A percentile compares a stretch with the other conserved stretches of the same genome.
phyloP scores from a whole-genome alignment of 2,888 invertebrate species.

The Ryuthela nishihirai region DNA sequence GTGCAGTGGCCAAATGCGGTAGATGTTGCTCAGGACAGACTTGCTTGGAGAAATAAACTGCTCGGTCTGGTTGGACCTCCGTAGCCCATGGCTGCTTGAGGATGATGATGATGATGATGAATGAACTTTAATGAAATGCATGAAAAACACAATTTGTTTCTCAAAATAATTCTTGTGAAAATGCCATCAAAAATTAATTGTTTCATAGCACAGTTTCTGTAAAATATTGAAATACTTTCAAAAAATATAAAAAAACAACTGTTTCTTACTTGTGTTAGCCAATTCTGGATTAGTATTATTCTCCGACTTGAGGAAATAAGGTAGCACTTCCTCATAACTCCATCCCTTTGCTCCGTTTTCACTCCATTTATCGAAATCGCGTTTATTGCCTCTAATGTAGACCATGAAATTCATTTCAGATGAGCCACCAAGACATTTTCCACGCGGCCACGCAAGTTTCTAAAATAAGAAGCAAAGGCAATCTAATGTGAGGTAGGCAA shows the following conservation, averaged over 20 bases:
- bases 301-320: constrained; percentile 64
- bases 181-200: neutral
- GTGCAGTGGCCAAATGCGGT: no score
- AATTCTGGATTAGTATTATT: constrained; percentile 46
- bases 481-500: no score
- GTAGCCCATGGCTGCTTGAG: no score
- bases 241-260: neutral
- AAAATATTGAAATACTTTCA: neutral
- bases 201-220: neutral
- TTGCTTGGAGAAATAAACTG: no score
- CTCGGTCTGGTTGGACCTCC: no score
- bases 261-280: constrained; percentile 32
- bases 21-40: no score
- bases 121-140: no score
- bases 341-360: constrained; percentile 79
- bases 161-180: neutral
- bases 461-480: constrained; percentile 1
- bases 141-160: no score
- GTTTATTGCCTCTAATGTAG: constrained; percentile 81
- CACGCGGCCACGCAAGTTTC: constrained; percentile 44
- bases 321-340: constrained; percentile 76
- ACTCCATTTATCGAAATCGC: constrained; percentile 88
- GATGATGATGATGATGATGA: no score
- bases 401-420: constrained; percentile 94
- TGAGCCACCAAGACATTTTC: constrained; percentile 69